Evolutionary conservation across 2,797 vertebrate species (phyloP).

Genomic region (Babyrousa celebensis): DNA sequence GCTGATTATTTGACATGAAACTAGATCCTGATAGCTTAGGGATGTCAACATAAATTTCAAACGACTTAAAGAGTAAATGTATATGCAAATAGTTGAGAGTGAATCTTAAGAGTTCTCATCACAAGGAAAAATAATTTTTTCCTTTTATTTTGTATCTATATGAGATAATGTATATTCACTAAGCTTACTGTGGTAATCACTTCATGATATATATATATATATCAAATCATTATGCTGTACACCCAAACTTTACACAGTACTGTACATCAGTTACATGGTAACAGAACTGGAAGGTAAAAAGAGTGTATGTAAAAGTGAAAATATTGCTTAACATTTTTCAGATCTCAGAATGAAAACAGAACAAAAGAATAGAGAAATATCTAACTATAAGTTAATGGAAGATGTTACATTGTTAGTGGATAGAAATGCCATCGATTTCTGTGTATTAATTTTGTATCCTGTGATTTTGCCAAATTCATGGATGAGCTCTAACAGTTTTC

Average conservation of each 20-base stretch:
- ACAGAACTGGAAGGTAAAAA: neutral
- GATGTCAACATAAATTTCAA: neutral
- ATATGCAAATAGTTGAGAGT: neutral
- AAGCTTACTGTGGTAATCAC: neutral
- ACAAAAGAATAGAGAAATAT: neutral
- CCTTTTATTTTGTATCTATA: neutral
- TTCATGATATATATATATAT: neutral
- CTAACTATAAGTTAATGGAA: neutral
- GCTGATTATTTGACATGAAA: constrained; percentile 28
- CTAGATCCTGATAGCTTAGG: neutral
- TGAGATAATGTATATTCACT: neutral
- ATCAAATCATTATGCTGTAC: neutral
- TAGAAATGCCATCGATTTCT: no score
- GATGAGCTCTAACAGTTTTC: no score
- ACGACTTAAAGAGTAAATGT: neutral
- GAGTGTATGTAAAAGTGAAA: neutral
- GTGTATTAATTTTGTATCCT: no score
- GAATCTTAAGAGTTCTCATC: neutral
- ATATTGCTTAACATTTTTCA: constrained; percentile 4
- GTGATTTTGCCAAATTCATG: no score
- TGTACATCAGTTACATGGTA: neutral
- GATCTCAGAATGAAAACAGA: neutral
- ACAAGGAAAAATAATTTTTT: neutral
- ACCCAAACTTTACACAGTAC: neutral
- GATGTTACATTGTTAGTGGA: neutral